Evolutionary conservation across 2,113 vertebrate genomes (phyloP).

Genomic region (Rhinopomastus cyanomelas): DNA sequence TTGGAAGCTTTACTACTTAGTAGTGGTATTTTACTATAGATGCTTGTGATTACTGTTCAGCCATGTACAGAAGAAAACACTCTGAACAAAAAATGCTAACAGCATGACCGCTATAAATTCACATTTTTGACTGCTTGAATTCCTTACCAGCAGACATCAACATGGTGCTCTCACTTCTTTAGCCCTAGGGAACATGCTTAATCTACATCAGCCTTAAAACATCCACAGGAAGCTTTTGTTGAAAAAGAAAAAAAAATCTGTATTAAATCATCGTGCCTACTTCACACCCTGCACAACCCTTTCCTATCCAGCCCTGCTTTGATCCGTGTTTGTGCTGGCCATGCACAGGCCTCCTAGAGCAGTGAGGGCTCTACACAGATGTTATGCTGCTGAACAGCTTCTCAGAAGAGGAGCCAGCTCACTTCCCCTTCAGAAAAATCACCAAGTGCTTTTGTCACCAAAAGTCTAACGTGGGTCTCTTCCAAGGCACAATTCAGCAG

Average conservation of each 20-base stretch:
- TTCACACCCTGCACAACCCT: neutral
- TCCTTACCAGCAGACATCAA: neutral
- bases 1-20: neutral
- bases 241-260: neutral
- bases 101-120: neutral
- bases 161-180: neutral
- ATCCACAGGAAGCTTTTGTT: neutral
- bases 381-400: neutral
- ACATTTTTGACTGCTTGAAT: neutral
- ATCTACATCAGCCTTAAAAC: neutral
- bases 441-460: neutral
- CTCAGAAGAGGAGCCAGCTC: neutral
- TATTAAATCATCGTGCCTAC: neutral
- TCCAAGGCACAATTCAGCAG: accelerated
- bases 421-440: neutral
- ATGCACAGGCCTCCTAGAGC: neutral
- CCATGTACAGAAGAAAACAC: neutral
- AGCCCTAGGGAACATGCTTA: neutral
- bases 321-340: constrained; percentile 23
- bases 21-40: no score
- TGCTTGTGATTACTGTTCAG: neutral
- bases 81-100: neutral
- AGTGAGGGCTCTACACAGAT: neutral
- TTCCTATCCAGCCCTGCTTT: neutral
- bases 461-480: neutral